These are phyloP conservation scores for Oryzias javanicus DNA, from an alignment of 2,113 vertebrate species.

Conservation along the genomic window DNA sequence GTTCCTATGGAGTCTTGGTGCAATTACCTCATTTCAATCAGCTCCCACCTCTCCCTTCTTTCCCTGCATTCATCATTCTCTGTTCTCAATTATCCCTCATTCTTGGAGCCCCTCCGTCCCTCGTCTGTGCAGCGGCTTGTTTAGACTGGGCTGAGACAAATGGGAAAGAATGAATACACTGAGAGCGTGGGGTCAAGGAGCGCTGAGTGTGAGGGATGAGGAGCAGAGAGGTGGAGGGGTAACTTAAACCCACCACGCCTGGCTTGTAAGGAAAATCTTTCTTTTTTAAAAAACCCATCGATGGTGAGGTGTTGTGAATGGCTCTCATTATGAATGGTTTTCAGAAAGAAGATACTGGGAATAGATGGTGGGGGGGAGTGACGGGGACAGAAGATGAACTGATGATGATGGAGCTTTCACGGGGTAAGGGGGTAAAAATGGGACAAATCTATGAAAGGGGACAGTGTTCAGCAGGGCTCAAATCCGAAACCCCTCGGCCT, in stretches of 20 bases:
- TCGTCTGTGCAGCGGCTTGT: conserved; percentile 52
- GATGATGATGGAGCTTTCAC: conserved; percentile 12
- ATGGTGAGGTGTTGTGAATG: conserved; percentile 52
- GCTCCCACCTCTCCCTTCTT: conserved; percentile 23
- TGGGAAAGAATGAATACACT: conserved; percentile 57
- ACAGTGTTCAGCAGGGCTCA: neutral
- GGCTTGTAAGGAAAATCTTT: conserved; percentile 41
- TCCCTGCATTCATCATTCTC: conserved; percentile 51
- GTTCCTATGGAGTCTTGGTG: conserved; percentile 24
- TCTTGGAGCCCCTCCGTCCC: conserved; percentile 13
- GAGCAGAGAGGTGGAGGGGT: conserved; percentile 26
- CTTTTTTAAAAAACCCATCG: conserved; percentile 19
- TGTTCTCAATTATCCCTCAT: conserved; percentile 44
- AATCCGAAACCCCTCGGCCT: neutral
- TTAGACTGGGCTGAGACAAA: conserved; percentile 74
- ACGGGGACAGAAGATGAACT: conserved; percentile 17
- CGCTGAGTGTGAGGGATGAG: conserved; percentile 47
- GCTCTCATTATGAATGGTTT: conserved; percentile 45
- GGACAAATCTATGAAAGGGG: neutral
- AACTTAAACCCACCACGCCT: conserved; percentile 53
- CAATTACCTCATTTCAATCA: conserved; percentile 49
- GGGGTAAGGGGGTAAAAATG: neutral
- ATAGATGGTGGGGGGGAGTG: neutral
- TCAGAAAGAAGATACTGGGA: conserved; percentile 26
- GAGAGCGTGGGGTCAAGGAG: conserved; percentile 62